Evolutionary conservation across 2,888 invertebrate species (phyloP).

Genomic region (Agrilus mali): DNA sequence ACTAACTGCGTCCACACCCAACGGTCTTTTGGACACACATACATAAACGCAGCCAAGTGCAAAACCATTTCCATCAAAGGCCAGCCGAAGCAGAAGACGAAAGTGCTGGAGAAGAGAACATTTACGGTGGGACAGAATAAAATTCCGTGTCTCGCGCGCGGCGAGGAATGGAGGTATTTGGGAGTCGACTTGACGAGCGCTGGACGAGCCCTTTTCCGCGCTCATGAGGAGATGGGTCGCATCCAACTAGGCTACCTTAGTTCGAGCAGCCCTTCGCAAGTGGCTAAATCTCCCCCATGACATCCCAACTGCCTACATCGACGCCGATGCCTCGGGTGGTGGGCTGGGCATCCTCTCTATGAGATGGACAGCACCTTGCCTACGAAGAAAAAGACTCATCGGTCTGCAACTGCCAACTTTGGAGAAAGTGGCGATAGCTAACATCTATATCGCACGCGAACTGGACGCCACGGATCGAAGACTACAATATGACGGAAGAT

Average conservation of each 20-base stretch:
- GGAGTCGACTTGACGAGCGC: not conserved
- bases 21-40: slow-evolving; percentile 18
- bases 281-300: slow-evolving; percentile 23
- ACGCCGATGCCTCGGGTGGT: slow-evolving; percentile 18
- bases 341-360: slow-evolving; percentile 19
- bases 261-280: slow-evolving; percentile 17
- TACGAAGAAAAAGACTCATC: not conserved
- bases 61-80: slow-evolving; percentile 10
- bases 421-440: too few relatives aligned
- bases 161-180: too few relatives aligned
- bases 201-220: not conserved
- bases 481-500: slow-evolving; percentile 1
- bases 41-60: slow-evolving; percentile 10
- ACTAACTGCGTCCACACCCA: slow-evolving; percentile 19
- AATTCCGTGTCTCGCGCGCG: not conserved
- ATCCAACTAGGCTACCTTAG: slow-evolving; percentile 9
- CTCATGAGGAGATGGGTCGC: slow-evolving; percentile 6
- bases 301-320: slow-evolving; percentile 20
- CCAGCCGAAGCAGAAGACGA: slow-evolving; percentile 22
- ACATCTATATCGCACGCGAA: too few relatives aligned
- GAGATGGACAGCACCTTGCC: slow-evolving; percentile 8
- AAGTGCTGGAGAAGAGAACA: slow-evolving; percentile 13
- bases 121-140: not conserved
- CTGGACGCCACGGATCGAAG: slow-evolving; percentile 2
- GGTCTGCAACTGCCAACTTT: too few relatives aligned